phyloP scores from a whole-genome alignment of 2,888 invertebrate species.

The Cosmia trapezina region DNA sequence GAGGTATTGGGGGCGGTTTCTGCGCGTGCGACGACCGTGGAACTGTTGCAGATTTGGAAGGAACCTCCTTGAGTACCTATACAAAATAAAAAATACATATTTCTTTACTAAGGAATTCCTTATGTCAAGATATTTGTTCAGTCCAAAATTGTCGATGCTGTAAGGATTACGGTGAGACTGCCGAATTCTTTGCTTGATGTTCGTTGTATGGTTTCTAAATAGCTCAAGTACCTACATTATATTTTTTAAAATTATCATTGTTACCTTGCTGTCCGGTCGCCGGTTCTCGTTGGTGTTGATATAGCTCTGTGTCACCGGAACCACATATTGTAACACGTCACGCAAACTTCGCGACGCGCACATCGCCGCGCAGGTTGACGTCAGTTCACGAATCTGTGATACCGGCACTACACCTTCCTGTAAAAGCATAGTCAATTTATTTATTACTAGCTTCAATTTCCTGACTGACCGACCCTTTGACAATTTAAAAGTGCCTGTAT shows the following conservation, averaged over 20 bases:
- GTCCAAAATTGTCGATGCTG: neutral
- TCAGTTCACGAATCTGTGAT: conserved; percentile 79
- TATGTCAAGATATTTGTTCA: neutral
- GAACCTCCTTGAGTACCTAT: conserved; percentile 77
- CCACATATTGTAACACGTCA: conserved; percentile 84
- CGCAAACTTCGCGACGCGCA: conserved; percentile 91
- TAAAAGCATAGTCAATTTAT: conserved; percentile 17
- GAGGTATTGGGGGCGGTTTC: conserved; percentile 86
- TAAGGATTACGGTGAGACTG: neutral
- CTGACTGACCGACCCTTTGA: no score
- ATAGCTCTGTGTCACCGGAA: conserved; percentile 81
- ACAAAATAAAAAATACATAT: conserved; percentile 36
- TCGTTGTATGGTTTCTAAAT: neutral
- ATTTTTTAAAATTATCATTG: neutral
- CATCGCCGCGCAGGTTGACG: conserved; percentile 95
- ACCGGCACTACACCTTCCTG: conserved; percentile 82
- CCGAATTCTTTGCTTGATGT: neutral
- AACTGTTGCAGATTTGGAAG: conserved; percentile 82
- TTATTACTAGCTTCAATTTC: no score
- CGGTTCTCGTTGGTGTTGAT: conserved; percentile 70
- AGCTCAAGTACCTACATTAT: neutral
- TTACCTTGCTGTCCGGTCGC: conserved; percentile 78
- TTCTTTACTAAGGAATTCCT: neutral
- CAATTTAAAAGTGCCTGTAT: no score
- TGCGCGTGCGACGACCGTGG: conserved; percentile 80